Conservation (phyloP, 2,888 invertebrate genomes). For the Caenorhabditis afra region DNA sequence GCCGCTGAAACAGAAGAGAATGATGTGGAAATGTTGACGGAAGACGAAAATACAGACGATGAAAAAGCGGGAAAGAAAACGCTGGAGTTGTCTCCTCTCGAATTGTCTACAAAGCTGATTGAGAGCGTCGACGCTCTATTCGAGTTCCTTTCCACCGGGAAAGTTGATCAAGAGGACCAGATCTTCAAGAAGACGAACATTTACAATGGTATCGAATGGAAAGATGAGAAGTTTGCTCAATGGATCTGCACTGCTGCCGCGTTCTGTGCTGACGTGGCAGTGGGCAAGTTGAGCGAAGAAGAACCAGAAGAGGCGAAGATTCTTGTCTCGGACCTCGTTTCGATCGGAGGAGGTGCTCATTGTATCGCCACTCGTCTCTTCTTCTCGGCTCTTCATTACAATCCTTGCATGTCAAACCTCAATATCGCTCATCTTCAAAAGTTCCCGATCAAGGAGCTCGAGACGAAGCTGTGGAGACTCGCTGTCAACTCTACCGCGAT, state of each 20-base stretch:
- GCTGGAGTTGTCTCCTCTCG: slow-evolving; percentile 39
- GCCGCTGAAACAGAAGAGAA: slow-evolving; percentile 22
- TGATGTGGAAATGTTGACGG: slow-evolving; percentile 36
- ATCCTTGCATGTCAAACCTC: slow-evolving; percentile 58
- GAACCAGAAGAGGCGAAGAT: slow-evolving; percentile 39
- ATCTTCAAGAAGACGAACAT: slow-evolving; percentile 46
- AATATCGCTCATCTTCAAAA: slow-evolving; percentile 63
- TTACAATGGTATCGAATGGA: slow-evolving; percentile 50
- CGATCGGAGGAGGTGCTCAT: slow-evolving; percentile 55
- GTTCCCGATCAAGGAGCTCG: slow-evolving; percentile 57
- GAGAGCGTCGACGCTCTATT: slow-evolving; percentile 41
- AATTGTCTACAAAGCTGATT: slow-evolving; percentile 24
- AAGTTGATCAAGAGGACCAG: slow-evolving; percentile 39
- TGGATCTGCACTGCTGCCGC: slow-evolving; percentile 53
- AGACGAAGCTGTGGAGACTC: slow-evolving; percentile 64
- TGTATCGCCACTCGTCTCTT: slow-evolving; percentile 49
- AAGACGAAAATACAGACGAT: slow-evolving; percentile 10
- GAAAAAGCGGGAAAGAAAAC: slow-evolving; percentile 13
- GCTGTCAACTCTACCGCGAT: slow-evolving; percentile 52
- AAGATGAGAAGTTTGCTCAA: slow-evolving; percentile 10
- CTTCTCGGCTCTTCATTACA: slow-evolving; percentile 61
- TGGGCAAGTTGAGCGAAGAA: slow-evolving; percentile 15
- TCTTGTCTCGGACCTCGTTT: slow-evolving; percentile 32
- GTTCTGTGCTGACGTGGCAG: slow-evolving; percentile 30
- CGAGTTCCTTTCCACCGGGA: slow-evolving; percentile 40